phyloP scores from a whole-genome alignment of 2,888 invertebrate genomes.

The Timema cristinae region DNA sequence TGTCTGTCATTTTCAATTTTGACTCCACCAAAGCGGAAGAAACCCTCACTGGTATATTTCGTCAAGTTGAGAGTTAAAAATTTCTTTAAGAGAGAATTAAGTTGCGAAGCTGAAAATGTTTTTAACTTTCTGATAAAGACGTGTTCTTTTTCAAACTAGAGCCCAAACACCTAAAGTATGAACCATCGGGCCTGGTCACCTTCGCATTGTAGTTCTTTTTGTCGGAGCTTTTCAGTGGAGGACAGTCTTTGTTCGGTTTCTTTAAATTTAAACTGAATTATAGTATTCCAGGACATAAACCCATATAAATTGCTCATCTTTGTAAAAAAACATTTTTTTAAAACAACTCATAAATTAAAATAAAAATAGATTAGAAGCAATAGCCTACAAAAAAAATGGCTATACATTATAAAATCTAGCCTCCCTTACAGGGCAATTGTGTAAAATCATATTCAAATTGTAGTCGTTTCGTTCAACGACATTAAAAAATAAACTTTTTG shows the following conservation, averaged over 20 bases:
- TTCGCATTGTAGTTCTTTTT: background rate
- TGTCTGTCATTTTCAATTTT: conserved; percentile 94
- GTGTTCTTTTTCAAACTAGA: conserved; percentile 97
- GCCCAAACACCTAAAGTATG: conserved; percentile 82
- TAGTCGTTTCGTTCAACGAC: too few species aligned
- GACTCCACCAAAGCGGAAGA: conserved; percentile 89
- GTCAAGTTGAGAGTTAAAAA: conserved; percentile 84
- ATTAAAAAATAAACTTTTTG: too few species aligned
- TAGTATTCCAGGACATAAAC: too few species aligned
- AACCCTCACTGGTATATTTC: conserved; percentile 94
- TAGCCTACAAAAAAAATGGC: too few species aligned
- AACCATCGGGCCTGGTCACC: conserved; percentile 63
- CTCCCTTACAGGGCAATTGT: too few species aligned
- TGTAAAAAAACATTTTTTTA: too few species aligned
- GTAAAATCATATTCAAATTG: too few species aligned
- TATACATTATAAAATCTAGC: too few species aligned
- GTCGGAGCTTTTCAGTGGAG: background rate
- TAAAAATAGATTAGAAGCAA: too few species aligned
- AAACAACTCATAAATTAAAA: too few species aligned
- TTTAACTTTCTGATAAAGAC: conserved; percentile 93
- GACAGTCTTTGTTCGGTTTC: background rate
- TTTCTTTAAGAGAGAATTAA: conserved; percentile 79
- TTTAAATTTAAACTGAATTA: background rate
- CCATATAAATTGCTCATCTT: too few species aligned
- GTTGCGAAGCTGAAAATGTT: conserved; percentile 79